Base-by-base conservation (phyloP, 1,140 invertebrate species). In the Neuroterus valhalla region DNA sequence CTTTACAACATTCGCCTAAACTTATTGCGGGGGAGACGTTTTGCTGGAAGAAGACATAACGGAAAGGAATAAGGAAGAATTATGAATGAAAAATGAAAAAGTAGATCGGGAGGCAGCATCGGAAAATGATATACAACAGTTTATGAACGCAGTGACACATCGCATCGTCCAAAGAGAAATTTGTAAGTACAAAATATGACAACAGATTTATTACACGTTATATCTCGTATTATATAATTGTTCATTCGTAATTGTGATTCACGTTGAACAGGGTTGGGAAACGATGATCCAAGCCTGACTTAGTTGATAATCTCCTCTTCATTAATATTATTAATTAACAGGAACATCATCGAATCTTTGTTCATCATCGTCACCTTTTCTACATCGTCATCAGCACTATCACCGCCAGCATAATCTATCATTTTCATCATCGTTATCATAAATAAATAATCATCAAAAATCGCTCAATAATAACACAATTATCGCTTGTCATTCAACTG, bases 281-380 rank as follows among this genome's bases (percentile, higher is more conserved):
- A 75, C 72, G 78, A 79, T 72, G 80, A 50, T 71, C 81, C 72
- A 81, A 84, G 83, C 86, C 85, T 86, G 86, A 88, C 86, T 89
- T 84, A 84, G 82, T 83, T 82, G 82, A 68, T 87, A 86, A 70
- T 82, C 72, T 80, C 80, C 82, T 83, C 84, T 82, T 85, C 81
- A 84, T 85, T 85, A 88, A 84, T 85, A 86, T 81, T 86, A 86
- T 87, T 84, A 87, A 83, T 86, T 86, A 89, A 89, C 86, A 89
- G 88, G 88, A 89, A 89, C 88, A 89, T 88, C 78, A 89, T 88
- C 86, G 87, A 89, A 89, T 86, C 87, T 88, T 87, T 88, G 84
- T 87, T 87, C 85, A 83, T 87, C 79, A 73, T 86, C 79, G 74
- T 84, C 75, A 50, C 72, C 68, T 78, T 71, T 73, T 79, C 72